Evolutionary conservation across 2,113 vertebrate genomes (phyloP), one percentile per base, ranked within the genome.

Genomic region (Gallinago undulata): DNA sequence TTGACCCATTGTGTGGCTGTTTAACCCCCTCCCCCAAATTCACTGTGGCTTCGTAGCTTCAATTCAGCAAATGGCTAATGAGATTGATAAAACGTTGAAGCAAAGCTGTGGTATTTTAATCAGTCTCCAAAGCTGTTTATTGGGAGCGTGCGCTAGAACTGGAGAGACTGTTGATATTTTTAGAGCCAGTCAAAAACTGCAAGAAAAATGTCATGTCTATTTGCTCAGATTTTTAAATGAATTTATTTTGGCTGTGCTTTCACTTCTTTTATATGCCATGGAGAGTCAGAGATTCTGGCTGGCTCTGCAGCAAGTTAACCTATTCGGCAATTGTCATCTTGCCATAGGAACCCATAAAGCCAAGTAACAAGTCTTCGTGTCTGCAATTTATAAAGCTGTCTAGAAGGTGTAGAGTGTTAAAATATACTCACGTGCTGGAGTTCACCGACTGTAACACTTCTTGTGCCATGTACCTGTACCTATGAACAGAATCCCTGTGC

Each of bases 121-220:
- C 95, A 94, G 91, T 39, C 89, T 95, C 87, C 90, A 93, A 91
- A 95, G 68, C 81, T 97, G 84, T 96, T 96, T 94, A 91, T 72
- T 95, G 89, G 84, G 95, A 92, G 63, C 33, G 11, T 50, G 82
- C 24, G 56, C 73, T 78, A 84, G 89, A 82, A 66, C 89, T 95
- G 74, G 84, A 95, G 81, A 93, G 92, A 93, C 81, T 96, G 82
- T 85, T 94, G 94, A 92, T 94, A 88, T 95, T 96, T 97, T 96
- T 92, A 91, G 91, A 96, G 82, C 96, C 88, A 94, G 94, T 94
- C 93, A 97, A 96, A 96, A 94, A 79, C 83, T 79, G 83, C 81
- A 96, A 83, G 89, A 93, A 97, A 96, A 96, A 97, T 96, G 95
- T 91, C 96, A 90, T 85, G 91, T 85, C 77, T 96, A 62, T 97